phyloP scores from a whole-genome alignment of 2,113 vertebrate species.

The Zapornia atra region DNA sequence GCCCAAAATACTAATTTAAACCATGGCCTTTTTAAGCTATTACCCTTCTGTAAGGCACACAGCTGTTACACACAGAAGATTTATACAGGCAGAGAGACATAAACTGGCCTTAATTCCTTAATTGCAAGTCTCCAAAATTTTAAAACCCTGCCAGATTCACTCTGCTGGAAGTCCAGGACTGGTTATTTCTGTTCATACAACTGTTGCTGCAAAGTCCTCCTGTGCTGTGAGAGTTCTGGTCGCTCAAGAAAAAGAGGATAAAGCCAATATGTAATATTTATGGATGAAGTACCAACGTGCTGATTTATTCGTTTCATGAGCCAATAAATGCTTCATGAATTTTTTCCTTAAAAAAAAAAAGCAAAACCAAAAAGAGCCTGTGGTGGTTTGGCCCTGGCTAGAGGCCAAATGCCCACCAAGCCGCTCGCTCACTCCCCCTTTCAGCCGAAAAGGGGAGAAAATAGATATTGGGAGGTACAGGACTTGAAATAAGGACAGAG shows the following conservation, averaged over 20 bases:
- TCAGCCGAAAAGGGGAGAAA: too few species aligned
- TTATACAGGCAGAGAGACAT: not conserved
- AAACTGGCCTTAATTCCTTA: not conserved
- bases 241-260: not conserved
- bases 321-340: not conserved
- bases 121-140: not conserved
- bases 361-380: not conserved
- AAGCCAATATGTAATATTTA: not conserved
- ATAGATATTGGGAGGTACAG: too few species aligned
- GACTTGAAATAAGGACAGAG: too few species aligned
- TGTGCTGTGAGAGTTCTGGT: not conserved
- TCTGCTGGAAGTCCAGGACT: not conserved
- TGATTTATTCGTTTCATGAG: not conserved
- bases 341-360: not conserved
- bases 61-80: accelerated
- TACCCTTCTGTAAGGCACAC: not conserved
- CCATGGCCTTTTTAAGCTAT: not conserved
- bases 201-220: not conserved
- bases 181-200: not conserved
- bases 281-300: not conserved
- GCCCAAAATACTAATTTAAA: not conserved
- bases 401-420: too few species aligned
- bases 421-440: too few species aligned
- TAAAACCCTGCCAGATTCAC: not conserved
- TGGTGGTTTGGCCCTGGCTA: too few species aligned